phyloP scores from a whole-genome alignment of 2,888 invertebrate species.

The Epinotia ramella region DNA sequence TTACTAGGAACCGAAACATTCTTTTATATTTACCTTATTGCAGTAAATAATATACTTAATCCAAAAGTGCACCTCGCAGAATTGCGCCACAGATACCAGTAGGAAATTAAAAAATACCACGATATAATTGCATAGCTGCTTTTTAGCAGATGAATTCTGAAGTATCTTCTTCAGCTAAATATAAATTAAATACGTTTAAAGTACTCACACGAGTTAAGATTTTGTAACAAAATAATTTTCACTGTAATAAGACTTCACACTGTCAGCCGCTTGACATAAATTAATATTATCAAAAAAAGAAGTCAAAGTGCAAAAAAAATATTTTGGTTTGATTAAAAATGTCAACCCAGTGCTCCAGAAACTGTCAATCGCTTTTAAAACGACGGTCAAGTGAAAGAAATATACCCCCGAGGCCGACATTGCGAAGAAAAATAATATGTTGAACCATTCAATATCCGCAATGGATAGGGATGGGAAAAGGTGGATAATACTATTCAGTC shows the following conservation, averaged over 20 bases:
- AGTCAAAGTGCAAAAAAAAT: background rate
- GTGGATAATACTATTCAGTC: background rate
- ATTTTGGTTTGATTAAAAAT: background rate
- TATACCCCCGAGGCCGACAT: background rate
- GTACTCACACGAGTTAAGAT: too few species aligned
- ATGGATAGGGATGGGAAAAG: conserved; percentile 7
- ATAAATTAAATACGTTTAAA: too few species aligned
- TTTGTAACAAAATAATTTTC: too few species aligned
- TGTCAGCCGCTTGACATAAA: background rate
- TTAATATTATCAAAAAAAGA: background rate
- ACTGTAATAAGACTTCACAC: too few species aligned
- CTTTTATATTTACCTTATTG: too few species aligned
- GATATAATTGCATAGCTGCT: too few species aligned
- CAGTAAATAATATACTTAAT: too few species aligned
- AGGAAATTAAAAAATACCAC: background rate
- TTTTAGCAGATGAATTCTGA: too few species aligned
- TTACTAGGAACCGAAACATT: too few species aligned
- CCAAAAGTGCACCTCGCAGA: background rate
- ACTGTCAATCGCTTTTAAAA: conserved; percentile 34
- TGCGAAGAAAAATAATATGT: conserved; percentile 35
- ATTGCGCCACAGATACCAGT: background rate
- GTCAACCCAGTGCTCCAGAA: background rate
- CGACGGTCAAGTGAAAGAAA: conserved; percentile 31
- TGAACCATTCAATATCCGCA: conserved; percentile 35
- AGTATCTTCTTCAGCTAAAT: too few species aligned